Evolutionary conservation across 2,888 invertebrate genomes (phyloP).

Genomic region (Pilophorus perplexus): DNA sequence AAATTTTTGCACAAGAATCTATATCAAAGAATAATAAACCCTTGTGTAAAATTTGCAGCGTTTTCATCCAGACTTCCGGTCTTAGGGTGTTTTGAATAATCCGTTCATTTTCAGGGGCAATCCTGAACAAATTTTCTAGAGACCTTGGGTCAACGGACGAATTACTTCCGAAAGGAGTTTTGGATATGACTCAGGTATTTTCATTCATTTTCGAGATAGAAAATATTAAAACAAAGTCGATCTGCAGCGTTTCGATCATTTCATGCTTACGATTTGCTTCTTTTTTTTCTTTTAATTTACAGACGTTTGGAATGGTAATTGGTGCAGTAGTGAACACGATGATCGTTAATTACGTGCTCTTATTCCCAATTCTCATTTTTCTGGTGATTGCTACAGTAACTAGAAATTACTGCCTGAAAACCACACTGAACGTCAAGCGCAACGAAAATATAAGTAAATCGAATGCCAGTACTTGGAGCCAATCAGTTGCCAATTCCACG

Average conservation of each 20-base stretch:
- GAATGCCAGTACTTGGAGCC: conserved; percentile 5
- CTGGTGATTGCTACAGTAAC: conserved; percentile 62
- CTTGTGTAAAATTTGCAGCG: too few species aligned
- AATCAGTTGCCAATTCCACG: too few species aligned
- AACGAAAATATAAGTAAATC: conserved; percentile 66
- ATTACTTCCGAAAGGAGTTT: conserved; percentile 63
- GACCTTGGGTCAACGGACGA: conserved; percentile 80
- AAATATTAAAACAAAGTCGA: too few species aligned
- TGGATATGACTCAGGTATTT: conserved; percentile 62
- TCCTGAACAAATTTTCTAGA: conserved; percentile 79
- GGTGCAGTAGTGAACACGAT: conserved; percentile 59
- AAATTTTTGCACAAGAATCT: too few species aligned
- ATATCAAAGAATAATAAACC: too few species aligned
- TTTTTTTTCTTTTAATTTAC: too few species aligned
- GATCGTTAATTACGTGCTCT: conserved; percentile 51
- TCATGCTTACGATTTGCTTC: too few species aligned
- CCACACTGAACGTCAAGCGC: conserved; percentile 68
- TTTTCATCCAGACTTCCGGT: too few species aligned
- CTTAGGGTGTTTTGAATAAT: too few species aligned
- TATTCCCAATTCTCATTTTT: conserved; percentile 59
- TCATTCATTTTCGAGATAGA: too few species aligned
- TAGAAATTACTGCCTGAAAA: conserved; percentile 64
- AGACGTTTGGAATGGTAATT: conserved; percentile 52
- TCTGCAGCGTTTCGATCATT: too few species aligned
- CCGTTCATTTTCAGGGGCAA: conserved; percentile 61